Base-by-base conservation (phyloP, 2,113 vertebrate genomes). In the Carassius carassius region DNA sequence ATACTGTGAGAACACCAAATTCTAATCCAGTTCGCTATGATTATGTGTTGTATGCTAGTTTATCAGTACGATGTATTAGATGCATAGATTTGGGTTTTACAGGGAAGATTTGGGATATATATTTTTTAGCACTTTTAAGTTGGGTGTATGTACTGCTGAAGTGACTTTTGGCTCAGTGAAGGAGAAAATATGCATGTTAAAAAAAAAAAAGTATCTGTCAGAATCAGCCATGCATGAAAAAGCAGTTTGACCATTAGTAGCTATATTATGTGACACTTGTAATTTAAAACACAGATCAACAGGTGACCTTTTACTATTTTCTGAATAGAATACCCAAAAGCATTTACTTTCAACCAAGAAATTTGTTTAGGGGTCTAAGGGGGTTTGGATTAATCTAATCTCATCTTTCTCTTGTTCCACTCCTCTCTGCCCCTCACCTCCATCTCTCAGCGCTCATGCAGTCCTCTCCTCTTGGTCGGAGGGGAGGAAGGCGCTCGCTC, bases 371-470 rank as follows among this genome's bases (percentile, higher is more conserved):
- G 51, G 51, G 16, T 70, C 17, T 35, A 11, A 19, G 16, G 32
- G 65, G 65, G 44, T 51, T 75, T 76, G 74, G 74, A 56, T 78
- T 60, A 7, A 6, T 62, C 25, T 49, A 32, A 35, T 47, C 23
- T 49, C 25, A 12, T 58, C 23, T 77, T 63, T 83, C 44, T 54
- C 62, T 81, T 80, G 14, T 37, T 62, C 62, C 49, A 37, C 29
- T 79, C 5, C 80, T 84, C 73, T 65, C 29, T 62, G 23, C 25
- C 47, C 54, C 25, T 76, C 49, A n/a, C 79, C 29, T 60, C 14
- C 62, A 35, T 63, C 70, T 65, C 85, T 17, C 88, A 91, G 90
- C 87, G 84, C 70, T 88, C 88, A 17, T 70, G 84, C 79, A 91
- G 88, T 76, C 89, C 90, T 35, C 81, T 88, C 41, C 79, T 90